Evolutionary conservation across 2,888 invertebrate species (phyloP).

Genomic region (Stenurella melanura): DNA sequence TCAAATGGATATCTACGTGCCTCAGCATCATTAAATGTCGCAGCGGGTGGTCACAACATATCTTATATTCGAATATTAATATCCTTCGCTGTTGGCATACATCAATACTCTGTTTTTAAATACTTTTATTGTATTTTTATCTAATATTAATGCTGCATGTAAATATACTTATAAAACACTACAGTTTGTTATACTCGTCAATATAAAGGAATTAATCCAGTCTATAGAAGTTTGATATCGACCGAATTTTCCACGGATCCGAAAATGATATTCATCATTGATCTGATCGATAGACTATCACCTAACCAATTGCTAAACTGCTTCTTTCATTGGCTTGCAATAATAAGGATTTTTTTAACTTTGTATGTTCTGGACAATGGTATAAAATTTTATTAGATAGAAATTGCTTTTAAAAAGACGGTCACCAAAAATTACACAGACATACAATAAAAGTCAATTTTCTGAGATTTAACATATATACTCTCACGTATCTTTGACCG

Average conservation of each 20-base stretch:
- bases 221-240: background rate
- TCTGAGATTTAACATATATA: too few species aligned
- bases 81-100: constrained; percentile 40
- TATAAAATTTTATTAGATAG: too few species aligned
- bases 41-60: constrained; percentile 59
- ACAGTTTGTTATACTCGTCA: constrained; percentile 5
- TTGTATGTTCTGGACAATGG: too few species aligned
- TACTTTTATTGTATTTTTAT: constrained; percentile 48
- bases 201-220: background rate
- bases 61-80: constrained; percentile 53
- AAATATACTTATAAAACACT: constrained; percentile 32
- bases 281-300: too few species aligned
- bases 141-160: constrained; percentile 50
- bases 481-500: too few species aligned
- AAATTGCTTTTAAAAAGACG: too few species aligned
- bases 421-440: too few species aligned
- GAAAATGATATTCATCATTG: too few species aligned
- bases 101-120: constrained; percentile 38
- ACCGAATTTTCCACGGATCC: background rate
- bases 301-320: too few species aligned
- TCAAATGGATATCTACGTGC: constrained; percentile 38
- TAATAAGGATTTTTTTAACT: too few species aligned
- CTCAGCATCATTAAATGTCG: constrained; percentile 59
- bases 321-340: too few species aligned
- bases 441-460: too few species aligned